Evolutionary conservation across 2,797 vertebrate species (phyloP).

Genomic region (Meriones psammophilus): DNA sequence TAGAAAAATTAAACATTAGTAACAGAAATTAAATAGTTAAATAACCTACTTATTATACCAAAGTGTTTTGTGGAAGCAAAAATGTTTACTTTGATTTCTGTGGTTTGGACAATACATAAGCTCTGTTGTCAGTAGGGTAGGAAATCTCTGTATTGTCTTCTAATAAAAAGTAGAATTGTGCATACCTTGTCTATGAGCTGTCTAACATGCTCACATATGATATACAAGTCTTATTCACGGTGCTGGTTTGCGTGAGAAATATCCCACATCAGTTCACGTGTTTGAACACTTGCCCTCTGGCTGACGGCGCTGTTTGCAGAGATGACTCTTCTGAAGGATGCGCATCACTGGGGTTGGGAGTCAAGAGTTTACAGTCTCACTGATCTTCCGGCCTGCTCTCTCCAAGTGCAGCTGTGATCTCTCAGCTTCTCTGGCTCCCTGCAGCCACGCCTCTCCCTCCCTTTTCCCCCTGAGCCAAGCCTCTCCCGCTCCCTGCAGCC

Average conservation of each 20-base stretch:
- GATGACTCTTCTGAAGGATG: neutral
- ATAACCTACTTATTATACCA: neutral
- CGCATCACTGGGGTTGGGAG: neutral
- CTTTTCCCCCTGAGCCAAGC: too few relatives aligned
- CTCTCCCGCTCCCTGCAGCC: too few relatives aligned
- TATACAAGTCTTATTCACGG: neutral
- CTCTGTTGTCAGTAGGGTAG: neutral
- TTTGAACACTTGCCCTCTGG: neutral
- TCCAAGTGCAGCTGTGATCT: neutral
- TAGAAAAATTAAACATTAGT: neutral
- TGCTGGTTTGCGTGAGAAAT: too few relatives aligned
- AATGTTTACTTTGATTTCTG: slow-evolving; percentile 18
- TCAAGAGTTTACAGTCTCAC: neutral
- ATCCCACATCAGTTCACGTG: neutral
- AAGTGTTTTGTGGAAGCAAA: slow-evolving; percentile 31
- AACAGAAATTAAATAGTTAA: slow-evolving; percentile 30
- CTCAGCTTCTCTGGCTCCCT: neutral
- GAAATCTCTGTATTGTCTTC: neutral
- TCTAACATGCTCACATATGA: slow-evolving; percentile 29
- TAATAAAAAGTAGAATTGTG: slow-evolving; percentile 24
- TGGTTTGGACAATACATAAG: slow-evolving; percentile 1
- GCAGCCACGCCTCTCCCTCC: too few relatives aligned
- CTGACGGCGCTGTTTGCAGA: too few relatives aligned
- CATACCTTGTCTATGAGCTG: neutral
- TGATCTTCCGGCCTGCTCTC: neutral